Evolutionary conservation across 2,888 invertebrate species (phyloP).

Genomic region (Yponomeuta cagnagella): DNA sequence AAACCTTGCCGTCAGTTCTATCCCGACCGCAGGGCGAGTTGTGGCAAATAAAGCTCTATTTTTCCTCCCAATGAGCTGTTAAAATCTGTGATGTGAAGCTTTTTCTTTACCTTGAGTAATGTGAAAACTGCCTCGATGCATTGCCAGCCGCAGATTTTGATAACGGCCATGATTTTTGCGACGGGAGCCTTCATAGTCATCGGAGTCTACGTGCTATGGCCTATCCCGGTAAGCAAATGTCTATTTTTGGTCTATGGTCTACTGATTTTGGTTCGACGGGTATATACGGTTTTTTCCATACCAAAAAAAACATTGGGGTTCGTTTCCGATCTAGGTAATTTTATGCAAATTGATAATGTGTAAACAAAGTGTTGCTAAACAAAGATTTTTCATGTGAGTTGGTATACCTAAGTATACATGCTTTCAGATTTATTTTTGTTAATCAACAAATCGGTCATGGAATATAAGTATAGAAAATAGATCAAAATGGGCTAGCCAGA

Average conservation of each 20-base stretch:
- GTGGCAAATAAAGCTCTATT: neutral
- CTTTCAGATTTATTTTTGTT: too few species aligned
- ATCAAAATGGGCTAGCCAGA: too few species aligned
- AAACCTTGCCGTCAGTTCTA: neutral
- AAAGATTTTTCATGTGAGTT: too few species aligned
- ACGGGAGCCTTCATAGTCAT: slow-evolving; percentile 41
- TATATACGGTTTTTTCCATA: too few species aligned
- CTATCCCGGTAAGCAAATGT: slow-evolving; percentile 2
- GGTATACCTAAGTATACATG: too few species aligned
- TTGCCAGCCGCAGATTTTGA: slow-evolving; percentile 32
- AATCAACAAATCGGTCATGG: too few species aligned
- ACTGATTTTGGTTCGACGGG: too few species aligned
- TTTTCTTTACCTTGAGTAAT: neutral
- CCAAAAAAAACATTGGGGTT: too few species aligned
- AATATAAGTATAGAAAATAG: too few species aligned
- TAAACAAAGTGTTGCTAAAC: too few species aligned
- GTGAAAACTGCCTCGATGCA: slow-evolving; percentile 31
- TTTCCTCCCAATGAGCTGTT: slow-evolving; percentile 5
- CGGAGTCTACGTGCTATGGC: slow-evolving; percentile 22
- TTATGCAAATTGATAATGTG: too few species aligned
- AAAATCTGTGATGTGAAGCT: slow-evolving; percentile 8
- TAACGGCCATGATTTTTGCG: slow-evolving; percentile 45
- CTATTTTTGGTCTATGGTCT: neutral
- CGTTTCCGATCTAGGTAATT: too few species aligned
- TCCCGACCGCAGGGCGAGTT: neutral